Base-by-base conservation (phyloP, 2,797 vertebrate species). In the Tokudaia tokunoshimensis region DNA sequence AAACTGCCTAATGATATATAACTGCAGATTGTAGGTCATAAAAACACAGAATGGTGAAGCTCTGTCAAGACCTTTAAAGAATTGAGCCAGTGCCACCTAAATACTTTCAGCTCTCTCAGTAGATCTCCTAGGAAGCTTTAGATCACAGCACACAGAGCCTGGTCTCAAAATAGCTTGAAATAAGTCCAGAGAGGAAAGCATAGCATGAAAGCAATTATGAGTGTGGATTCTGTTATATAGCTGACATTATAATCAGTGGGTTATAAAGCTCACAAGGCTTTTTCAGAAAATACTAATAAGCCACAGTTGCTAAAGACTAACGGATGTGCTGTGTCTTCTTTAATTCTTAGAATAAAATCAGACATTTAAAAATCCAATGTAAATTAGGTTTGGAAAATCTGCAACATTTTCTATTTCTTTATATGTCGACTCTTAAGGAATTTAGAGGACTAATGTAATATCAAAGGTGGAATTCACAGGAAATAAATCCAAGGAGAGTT, bases 31-130 rank as follows among this genome's bases (percentile, higher is more conserved):
- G 63, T 17, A 92, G 37, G 13, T 89, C 70, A 67, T 65, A 65
- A 14, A 91, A 22, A 10, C 19, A 50, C 4, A 29, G 57, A 47
- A 4, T 34, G 79, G 22, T 93, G 52, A 92, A 88, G 41, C 4
- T 74, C 59, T 86, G 55, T 94, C 55, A 79, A 79, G 70, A 82
- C 24, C 19, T 92, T 94, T 72, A 67, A 95, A 92, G 92, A 88
- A 65, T 47, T 87, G 75, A 93, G 15, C 1, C 12, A 95, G 10
- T 72, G 17, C 37, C 26, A 97, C 41, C 17, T 72, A 84, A 67
- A 90, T 12, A 84, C 20, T 72, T 87, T 67, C 6, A 87, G 20
- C 5, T 78, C 22, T 89, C 24, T 52, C n/a, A 41, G 22, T 65
- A 92, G 61, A 82, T 50, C 6, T 61, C 70, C 20, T 50, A 83